A percentile compares a stretch with the other conserved stretches of the same genome.
phyloP scores from a whole-genome alignment of 2,797 vertebrate species.

The Philypnodon macrostomus region DNA sequence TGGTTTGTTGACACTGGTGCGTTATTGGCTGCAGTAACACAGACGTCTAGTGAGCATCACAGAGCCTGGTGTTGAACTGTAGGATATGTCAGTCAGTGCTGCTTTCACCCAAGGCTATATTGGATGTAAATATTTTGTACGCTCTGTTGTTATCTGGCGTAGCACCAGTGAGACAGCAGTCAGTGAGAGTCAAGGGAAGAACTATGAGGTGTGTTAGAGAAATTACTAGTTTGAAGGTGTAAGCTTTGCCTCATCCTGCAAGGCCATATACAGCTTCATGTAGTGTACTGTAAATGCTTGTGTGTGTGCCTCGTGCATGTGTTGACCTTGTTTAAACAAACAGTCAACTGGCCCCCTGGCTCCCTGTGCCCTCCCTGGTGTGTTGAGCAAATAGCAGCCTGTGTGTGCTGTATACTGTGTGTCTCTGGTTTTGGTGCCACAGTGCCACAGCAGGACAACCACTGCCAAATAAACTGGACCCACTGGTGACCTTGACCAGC shows the following conservation, averaged over 20 bases:
- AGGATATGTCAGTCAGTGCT: constrained; percentile 47
- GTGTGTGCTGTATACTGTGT: constrained; percentile 37
- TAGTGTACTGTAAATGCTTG: constrained; percentile 61
- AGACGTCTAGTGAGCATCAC: constrained; percentile 27
- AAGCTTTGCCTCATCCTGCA: constrained; percentile 52
- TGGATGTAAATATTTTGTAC: constrained; percentile 69
- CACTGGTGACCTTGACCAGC: constrained; percentile 73
- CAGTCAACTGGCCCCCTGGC: constrained; percentile 73
- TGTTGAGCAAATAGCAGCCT: constrained; percentile 72
- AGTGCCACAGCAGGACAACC: constrained; percentile 48
- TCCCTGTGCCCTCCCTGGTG: constrained; percentile 69
- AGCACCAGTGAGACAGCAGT: constrained; percentile 43
- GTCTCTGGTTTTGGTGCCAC: constrained; percentile 39
- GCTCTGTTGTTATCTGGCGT: constrained; percentile 65
- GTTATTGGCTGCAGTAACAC: constrained; percentile 21
- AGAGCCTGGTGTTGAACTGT: constrained; percentile 33
- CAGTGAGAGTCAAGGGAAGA: constrained; percentile 22
- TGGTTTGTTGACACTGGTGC: constrained; percentile 17
- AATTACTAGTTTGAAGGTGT: constrained; percentile 42
- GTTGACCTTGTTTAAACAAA: constrained; percentile 82
- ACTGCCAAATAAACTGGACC: constrained; percentile 54
- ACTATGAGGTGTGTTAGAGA: constrained; percentile 8
- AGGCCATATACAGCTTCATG: constrained; percentile 73
- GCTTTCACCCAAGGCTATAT: constrained; percentile 58
- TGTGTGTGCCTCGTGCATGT: constrained; percentile 28